phyloP scores from a whole-genome alignment of 2,888 invertebrate genomes.

The Caenorhabditis sp. region DNA sequence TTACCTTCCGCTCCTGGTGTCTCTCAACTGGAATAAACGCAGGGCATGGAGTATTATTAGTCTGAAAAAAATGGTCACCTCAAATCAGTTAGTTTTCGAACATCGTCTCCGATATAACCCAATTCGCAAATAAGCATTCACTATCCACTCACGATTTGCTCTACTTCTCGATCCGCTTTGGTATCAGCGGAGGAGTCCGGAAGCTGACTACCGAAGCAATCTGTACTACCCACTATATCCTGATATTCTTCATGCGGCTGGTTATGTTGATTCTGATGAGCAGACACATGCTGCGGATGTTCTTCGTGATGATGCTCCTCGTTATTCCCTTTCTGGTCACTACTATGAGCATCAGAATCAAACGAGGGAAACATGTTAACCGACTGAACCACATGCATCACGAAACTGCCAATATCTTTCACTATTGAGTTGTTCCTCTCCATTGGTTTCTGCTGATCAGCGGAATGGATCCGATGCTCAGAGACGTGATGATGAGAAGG shows the following conservation, averaged over 20 bases:
- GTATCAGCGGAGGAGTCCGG: no score
- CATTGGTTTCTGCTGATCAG: conserved; percentile 26
- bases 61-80: conserved; percentile 55
- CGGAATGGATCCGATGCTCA: conserved; percentile 39
- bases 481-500: conserved; percentile 47
- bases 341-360: conserved; percentile 35
- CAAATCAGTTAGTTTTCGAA: conserved; percentile 34
- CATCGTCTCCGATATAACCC: neutral
- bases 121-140: neutral
- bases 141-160: conserved; percentile 53
- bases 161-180: conserved; percentile 51
- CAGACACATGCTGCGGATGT: neutral
- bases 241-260: conserved; percentile 21
- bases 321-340: conserved; percentile 6
- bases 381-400: conserved; percentile 59
- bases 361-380: conserved; percentile 42
- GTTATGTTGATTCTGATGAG: conserved; percentile 7
- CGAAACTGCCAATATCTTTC: conserved; percentile 45
- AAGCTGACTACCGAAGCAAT: conserved; percentile 50
- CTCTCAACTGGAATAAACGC: conserved; percentile 54
- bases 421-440: conserved; percentile 50
- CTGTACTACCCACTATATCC: conserved; percentile 60
- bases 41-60: conserved; percentile 61
- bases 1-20: conserved; percentile 35
- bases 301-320: conserved; percentile 26